These are phyloP conservation scores for Anticlea derivata DNA, from an alignment of 2,888 invertebrate species.

Conservation along the genomic window DNA sequence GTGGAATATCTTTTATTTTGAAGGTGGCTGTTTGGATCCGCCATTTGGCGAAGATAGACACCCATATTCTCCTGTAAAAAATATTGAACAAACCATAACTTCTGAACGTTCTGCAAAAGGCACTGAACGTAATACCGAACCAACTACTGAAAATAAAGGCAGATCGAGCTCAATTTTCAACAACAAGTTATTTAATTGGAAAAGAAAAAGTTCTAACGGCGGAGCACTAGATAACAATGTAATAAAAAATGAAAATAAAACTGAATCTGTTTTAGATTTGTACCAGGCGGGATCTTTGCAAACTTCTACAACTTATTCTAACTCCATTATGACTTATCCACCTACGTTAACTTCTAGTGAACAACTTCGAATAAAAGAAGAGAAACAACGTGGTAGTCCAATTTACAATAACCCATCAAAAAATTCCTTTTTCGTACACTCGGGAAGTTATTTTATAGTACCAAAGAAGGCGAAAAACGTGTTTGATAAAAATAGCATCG, in stretches of 20 bases:
- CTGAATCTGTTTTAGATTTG: constrained; percentile 39
- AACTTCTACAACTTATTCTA: constrained; percentile 43
- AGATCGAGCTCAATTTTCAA: constrained; percentile 36
- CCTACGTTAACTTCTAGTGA: constrained; percentile 42
- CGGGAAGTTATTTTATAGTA: constrained; percentile 47
- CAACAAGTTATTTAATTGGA: constrained; percentile 33
- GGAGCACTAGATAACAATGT: constrained; percentile 17
- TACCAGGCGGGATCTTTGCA: constrained; percentile 34
- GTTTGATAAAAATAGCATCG: constrained; percentile 24
- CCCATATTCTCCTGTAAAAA: constrained; percentile 48
- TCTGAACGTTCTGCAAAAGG: constrained; percentile 2
- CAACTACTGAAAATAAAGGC: constrained; percentile 11
- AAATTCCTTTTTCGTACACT: constrained; percentile 39
- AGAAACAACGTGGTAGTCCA: constrained; percentile 28
- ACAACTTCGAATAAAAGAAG: constrained; percentile 31
- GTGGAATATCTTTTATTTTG: constrained; percentile 21
- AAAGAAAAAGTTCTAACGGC: constrained; percentile 29
- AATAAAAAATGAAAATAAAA: constrained; percentile 26
- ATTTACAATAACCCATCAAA: constrained; percentile 18
- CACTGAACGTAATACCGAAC: not conserved
- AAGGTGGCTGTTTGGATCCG: constrained; percentile 75
- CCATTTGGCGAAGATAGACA: constrained; percentile 69
- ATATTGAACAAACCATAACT: constrained; percentile 10
- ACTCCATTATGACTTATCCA: constrained; percentile 63
- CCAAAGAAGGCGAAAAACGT: constrained; percentile 41